Evolutionary conservation across 2,888 invertebrate species (phyloP).

Genomic region (Stramonita haemastoma): DNA sequence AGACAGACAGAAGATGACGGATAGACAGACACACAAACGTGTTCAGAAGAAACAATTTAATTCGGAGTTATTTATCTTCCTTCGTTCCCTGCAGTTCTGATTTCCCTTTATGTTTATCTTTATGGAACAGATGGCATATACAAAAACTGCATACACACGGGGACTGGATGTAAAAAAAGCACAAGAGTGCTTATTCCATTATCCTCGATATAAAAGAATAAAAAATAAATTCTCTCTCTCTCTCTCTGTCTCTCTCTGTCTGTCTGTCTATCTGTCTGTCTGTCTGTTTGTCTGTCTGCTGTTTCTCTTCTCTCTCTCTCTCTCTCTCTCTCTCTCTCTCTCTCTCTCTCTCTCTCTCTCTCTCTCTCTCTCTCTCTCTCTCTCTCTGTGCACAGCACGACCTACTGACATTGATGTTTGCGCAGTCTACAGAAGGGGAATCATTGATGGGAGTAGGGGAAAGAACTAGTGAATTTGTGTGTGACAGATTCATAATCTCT

Average conservation of each 20-base stretch:
- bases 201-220: too few relatives aligned
- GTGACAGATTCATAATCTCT: not conserved
- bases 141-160: too few relatives aligned
- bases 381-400: not conserved
- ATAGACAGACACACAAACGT: too few relatives aligned
- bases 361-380: conserved; percentile 33
- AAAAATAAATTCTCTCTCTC: too few relatives aligned
- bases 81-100: not conserved
- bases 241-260: not conserved
- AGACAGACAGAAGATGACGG: too few relatives aligned
- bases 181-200: too few relatives aligned
- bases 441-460: not conserved
- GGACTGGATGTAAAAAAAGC: too few relatives aligned
- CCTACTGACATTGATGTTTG: not conserved
- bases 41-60: too few relatives aligned
- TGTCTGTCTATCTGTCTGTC: not conserved
- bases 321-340: not conserved
- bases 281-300: not conserved
- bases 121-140: too few relatives aligned
- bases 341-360: conserved; percentile 2
- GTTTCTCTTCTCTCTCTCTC: too few relatives aligned
- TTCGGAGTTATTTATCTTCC: too few relatives aligned
- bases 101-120: not conserved
- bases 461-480: not conserved
- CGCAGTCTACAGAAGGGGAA: not conserved